Evolutionary conservation across 2,888 invertebrate species (phyloP).

Genomic region (Stenotaenia linearis): DNA sequence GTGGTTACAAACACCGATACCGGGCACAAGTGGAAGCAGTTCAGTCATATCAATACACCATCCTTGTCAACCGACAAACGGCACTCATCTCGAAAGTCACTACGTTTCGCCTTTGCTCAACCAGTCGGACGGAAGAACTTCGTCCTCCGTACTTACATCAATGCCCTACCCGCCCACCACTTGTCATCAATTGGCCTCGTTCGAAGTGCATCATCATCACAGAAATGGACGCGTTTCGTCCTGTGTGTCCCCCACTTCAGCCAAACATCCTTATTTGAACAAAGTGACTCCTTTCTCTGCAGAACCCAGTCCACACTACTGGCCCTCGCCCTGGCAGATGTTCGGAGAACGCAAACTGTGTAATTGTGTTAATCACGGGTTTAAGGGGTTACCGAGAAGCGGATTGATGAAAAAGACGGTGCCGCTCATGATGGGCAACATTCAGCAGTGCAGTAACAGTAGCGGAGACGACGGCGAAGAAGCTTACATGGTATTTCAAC

Average conservation of each 20-base stretch:
- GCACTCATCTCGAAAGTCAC: neutral
- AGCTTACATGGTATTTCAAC: conserved; percentile 26
- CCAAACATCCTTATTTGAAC: neutral
- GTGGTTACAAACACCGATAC: neutral
- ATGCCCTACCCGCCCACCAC: neutral
- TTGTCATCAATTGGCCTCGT: neutral
- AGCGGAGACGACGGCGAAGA: conserved; percentile 29
- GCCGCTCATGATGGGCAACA: neutral
- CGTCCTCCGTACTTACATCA: neutral
- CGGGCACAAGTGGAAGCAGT: neutral
- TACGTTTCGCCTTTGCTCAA: neutral
- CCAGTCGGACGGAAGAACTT: neutral
- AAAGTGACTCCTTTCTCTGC: conserved; percentile 27
- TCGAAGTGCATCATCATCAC: neutral
- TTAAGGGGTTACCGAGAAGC: neutral
- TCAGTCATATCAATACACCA: neutral
- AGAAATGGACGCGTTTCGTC: neutral
- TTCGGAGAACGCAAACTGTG: neutral
- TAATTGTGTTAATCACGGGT: neutral
- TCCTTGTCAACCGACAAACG: neutral
- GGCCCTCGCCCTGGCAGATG: conserved; percentile 7
- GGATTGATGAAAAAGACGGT: neutral
- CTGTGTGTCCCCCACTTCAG: neutral
- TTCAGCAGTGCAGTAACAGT: neutral
- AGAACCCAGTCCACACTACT: conserved; percentile 1